Evolutionary conservation across 2,113 vertebrate species (phyloP), one percentile per base, ranked within the genome.

Genomic region (Oreamnos americanus): DNA sequence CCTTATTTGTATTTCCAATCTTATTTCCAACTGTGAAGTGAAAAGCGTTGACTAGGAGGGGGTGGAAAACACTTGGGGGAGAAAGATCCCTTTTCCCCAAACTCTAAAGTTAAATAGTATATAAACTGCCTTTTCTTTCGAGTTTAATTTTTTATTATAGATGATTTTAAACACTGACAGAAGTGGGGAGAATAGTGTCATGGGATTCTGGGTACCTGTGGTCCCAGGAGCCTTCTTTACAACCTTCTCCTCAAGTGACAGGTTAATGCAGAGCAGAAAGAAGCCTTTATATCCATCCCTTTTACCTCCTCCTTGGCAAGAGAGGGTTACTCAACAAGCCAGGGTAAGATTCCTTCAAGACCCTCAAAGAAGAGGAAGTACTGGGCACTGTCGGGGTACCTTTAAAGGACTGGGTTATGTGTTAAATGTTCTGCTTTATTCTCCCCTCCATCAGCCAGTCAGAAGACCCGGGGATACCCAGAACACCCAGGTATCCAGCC

Each of bases 201-300:
- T 14, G 7, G 60, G 8, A 17, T 25, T 23, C 28, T 49, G 13
- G 25, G 55, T n/a, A 26, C 15, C 23, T 4, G 5, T 64, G 47
- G 53, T 7, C 30, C 16, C 16, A 51, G 19, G 14, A 84, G 49
- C 33, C 25, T 43, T 49, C 57, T 83, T 83, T 91, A 21, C 1
- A 51, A 11, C 14, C 2, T 55, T 79, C 36, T 15, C 55, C 17
- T 36, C 84, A 17, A 5, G 67, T 36, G 36, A 23, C 16, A 55
- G 53, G 11, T 47, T 79, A 64, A 51, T 76, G 78, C 1, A 23
- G 83, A 43, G 9, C 17, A 11, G 33, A 47, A 83, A 49, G 36
- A n/a, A 53, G 7, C 2, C 14, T 15, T 82, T 12, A 33, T 4
- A 2, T 5, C 4, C 12, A 5, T 78, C 0, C 82, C 3, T 26